Conservation (phyloP, 2,888 invertebrate genomes). For the Clepsis dumicolana region DNA sequence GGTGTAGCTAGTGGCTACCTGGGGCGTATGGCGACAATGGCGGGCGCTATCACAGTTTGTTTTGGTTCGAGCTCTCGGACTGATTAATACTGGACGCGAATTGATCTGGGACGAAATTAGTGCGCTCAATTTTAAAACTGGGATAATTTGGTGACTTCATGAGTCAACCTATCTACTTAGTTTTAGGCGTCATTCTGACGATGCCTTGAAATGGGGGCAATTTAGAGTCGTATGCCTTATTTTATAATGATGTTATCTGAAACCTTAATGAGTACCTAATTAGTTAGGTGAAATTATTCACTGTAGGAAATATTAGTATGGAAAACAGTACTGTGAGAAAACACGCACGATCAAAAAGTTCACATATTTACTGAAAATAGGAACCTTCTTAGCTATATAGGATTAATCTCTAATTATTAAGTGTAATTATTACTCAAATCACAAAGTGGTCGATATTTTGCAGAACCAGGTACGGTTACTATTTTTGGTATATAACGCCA, state of each 20-base stretch:
- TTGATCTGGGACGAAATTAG: constrained; percentile 10
- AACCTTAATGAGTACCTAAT: neutral
- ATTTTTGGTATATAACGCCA: too few species aligned
- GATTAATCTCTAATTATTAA: neutral
- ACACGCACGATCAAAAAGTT: constrained; percentile 2
- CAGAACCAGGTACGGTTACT: too few species aligned
- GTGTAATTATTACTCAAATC: too few species aligned
- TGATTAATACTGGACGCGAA: constrained; percentile 19
- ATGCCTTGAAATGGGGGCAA: neutral
- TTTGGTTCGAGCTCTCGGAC: constrained; percentile 23
- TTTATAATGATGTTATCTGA: neutral
- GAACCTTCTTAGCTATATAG: neutral
- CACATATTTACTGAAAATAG: neutral
- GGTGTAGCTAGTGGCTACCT: constrained; percentile 11
- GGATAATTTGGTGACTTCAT: constrained; percentile 17
- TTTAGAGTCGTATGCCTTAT: neutral
- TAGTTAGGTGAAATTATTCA: neutral
- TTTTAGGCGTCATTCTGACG: neutral
- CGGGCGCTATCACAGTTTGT: neutral
- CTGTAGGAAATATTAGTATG: too few species aligned
- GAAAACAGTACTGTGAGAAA: neutral
- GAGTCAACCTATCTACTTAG: neutral
- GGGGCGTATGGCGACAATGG: constrained; percentile 28
- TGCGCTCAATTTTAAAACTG: constrained; percentile 13
- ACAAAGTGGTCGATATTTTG: too few species aligned